Conservation (phyloP, 2,888 invertebrate genomes). For the Teinopalpus imperialis region DNA sequence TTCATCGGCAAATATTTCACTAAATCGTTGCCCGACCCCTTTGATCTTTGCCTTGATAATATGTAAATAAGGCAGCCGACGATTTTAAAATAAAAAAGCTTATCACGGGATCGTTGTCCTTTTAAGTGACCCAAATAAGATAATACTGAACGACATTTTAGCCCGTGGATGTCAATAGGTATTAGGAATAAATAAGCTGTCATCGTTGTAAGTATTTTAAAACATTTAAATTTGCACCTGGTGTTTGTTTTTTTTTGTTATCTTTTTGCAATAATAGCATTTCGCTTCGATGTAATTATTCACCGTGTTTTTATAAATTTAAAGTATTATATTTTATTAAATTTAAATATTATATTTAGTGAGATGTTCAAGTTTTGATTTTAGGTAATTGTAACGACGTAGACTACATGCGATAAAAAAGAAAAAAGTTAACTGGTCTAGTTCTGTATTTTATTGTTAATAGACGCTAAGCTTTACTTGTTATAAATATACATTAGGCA, state of each 20-base stretch:
- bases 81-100: conserved; percentile 70
- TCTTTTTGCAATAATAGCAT: no score
- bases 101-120: conserved; percentile 65
- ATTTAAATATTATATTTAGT: no score
- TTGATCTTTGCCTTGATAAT: conserved; percentile 71
- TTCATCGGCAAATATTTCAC: conserved; percentile 73
- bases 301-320: no score
- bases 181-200: conserved; percentile 53
- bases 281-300: no score
- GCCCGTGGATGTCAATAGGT: conserved; percentile 67
- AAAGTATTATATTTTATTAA: no score
- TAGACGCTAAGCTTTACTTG: conserved; percentile 43
- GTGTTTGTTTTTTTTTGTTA: background rate
- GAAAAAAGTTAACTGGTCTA: conserved; percentile 31
- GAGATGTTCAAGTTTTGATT: no score
- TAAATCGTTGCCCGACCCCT: conserved; percentile 66
- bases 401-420: no score
- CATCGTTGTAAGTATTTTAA: conserved; percentile 48
- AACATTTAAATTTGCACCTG: conserved; percentile 35
- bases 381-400: no score
- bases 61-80: conserved; percentile 69
- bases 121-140: conserved; percentile 76
- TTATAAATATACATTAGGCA: conserved; percentile 63
- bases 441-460: conserved; percentile 45
- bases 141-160: conserved; percentile 59